A percentile compares a stretch with the other conserved stretches of the same genome.
Conservation (phyloP, 2,113 vertebrate genomes). For the Strigops habroptila region DNA sequence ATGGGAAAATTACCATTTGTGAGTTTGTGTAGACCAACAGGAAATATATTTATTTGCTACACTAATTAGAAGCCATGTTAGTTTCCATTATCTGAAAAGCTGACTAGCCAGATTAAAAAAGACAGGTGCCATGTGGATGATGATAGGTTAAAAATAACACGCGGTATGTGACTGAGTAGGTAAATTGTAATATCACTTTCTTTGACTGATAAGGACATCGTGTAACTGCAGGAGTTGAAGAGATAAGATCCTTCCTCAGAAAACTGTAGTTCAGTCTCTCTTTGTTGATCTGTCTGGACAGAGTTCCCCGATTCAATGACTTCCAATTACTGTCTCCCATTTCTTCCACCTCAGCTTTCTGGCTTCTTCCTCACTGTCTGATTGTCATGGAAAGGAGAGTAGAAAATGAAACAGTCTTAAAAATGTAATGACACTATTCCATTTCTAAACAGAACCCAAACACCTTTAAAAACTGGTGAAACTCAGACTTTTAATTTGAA, state of each 20-base stretch:
- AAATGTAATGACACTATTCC: not conserved
- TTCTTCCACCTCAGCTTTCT: not conserved
- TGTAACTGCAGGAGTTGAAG: not conserved
- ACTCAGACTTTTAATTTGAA: not conserved
- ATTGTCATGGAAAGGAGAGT: not conserved
- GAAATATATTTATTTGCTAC: not conserved
- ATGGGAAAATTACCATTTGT: not conserved
- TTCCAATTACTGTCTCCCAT: accelerated
- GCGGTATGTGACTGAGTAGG: not conserved
- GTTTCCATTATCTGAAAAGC: not conserved
- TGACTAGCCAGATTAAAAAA: not conserved
- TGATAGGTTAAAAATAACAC: not conserved
- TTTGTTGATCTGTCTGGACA: not conserved
- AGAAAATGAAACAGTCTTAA: not conserved
- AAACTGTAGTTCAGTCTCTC: not conserved
- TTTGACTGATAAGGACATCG: not conserved
- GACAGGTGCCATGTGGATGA: not conserved
- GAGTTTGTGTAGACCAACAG: not conserved
- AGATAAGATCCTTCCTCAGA: not conserved
- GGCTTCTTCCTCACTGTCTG: not conserved
- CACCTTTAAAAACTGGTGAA: not conserved
- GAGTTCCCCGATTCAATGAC: too few relatives aligned
- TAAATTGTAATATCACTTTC: not conserved
- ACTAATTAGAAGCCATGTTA: not conserved
- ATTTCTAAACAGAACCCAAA: not conserved